These are phyloP conservation scores for Thaumatotibia leucotreta DNA, from an alignment of 1,140 invertebrate species.

Conservation along the genomic window DNA sequence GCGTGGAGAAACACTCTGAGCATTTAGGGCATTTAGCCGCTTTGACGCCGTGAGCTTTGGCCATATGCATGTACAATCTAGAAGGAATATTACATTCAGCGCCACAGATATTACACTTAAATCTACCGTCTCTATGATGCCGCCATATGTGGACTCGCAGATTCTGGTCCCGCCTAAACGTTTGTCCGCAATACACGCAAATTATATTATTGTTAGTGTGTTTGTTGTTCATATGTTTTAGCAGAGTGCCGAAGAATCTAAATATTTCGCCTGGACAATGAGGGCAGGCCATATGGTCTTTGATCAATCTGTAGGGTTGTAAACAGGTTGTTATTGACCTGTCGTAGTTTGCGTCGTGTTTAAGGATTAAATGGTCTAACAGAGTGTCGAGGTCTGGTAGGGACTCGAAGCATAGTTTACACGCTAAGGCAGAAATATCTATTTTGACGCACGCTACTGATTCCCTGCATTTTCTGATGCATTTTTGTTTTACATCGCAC, in stretches of 20 bases:
- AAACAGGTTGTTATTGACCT: conserved; percentile 60
- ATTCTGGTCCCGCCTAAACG: conserved; percentile 60
- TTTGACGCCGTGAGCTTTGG: conserved; percentile 55
- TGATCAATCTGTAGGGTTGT: conserved; percentile 57
- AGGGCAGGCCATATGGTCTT: conserved; percentile 62
- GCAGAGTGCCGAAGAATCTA: conserved; percentile 60
- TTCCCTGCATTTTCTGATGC: conserved; percentile 58
- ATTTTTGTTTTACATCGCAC: conserved; percentile 57
- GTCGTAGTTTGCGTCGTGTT: conserved; percentile 61
- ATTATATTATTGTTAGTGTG: conserved; percentile 67
- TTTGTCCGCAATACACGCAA: conserved; percentile 62
- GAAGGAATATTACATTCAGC: conserved; percentile 62
- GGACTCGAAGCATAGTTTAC: conserved; percentile 59
- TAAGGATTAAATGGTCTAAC: conserved; percentile 52
- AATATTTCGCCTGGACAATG: conserved; percentile 55
- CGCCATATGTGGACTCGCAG: conserved; percentile 63
- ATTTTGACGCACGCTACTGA: conserved; percentile 65
- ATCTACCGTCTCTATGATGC: conserved; percentile 55
- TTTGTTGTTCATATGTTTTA: conserved; percentile 63
- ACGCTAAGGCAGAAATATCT: conserved; percentile 54
- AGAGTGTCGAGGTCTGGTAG: conserved; percentile 49
- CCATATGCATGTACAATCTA: conserved; percentile 64
- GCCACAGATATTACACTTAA: conserved; percentile 56
- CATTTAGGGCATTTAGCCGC: conserved; percentile 63
- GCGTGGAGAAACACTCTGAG: conserved; percentile 50